Evolutionary conservation across 1,140 invertebrate genomes (phyloP), one percentile per base, ranked within the genome.

Genomic region (Scaptomyza graminum): DNA sequence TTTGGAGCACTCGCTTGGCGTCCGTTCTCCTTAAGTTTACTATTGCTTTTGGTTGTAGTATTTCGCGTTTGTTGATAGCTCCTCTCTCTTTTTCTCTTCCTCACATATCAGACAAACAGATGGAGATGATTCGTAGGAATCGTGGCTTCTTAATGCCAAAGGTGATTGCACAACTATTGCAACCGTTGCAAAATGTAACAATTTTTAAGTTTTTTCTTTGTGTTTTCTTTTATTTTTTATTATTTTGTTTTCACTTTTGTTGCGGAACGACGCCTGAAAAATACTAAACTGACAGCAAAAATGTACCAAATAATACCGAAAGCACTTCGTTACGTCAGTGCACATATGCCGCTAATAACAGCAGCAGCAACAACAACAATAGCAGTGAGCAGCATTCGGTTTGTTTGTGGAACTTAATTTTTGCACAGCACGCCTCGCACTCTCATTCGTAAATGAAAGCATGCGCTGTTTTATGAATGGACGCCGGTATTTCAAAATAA

Each of bases 351-450:
- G 63, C 63, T 72, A 59, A 55, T 59, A 8, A 34, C 34, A 37
- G 31, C 39, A 55, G 25, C 25, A 71, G 80, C 73, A 72, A 64
- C 68, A 44, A 59, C 31, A 13, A 16, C 18, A 34, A 34, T 9
- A 34, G 9, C 39, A 15, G 22, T n/a, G n/a, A 67, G 28, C 49
- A 63, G 66, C 41, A 43, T 31, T 41, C 49, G 68, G 68, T 77
- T 85, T 85, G 74, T 81, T 81, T 85, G 82, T 85, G 82, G 81
- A 85, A 69, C 65, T 12, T 56, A 73, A 55, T 66, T 63, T 62
- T 34, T 56, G 51, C 64, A 50, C 49, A 41, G 56, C 43, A 41
- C 39, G 47, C 12, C 16, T 69, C 34, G 43, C 65, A 62, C 52
- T 41, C 71, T 69, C 60, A 77, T 77, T 78, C 49, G 59, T 34